Percentiles rank a stretch among this genome's conserved stretches.
phyloP scores from a whole-genome alignment of 2,888 invertebrate species.

The Ochropleura leucogaster region DNA sequence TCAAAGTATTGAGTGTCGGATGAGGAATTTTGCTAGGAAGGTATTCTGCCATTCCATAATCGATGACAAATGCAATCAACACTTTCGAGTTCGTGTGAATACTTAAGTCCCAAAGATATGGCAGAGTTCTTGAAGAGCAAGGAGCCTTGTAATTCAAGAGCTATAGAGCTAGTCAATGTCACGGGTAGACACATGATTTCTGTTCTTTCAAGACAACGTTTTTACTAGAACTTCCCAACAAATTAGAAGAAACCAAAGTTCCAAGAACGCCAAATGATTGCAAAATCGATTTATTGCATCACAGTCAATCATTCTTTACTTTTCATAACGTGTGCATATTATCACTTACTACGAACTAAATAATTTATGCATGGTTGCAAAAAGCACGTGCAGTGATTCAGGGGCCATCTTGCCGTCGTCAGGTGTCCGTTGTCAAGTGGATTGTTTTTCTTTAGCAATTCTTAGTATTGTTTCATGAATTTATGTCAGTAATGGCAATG shows the following conservation, averaged over 20 bases:
- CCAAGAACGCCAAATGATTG: background rate
- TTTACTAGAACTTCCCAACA: background rate
- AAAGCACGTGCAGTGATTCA: slow-evolving; percentile 44
- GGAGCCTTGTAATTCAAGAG: slow-evolving; percentile 3
- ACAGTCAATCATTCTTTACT: slow-evolving; percentile 18
- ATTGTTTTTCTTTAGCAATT: slow-evolving; percentile 27
- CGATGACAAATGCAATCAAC: slow-evolving; percentile 14
- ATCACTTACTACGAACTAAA: slow-evolving; percentile 24
- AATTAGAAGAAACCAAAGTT: slow-evolving; percentile 23
- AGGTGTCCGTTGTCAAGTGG: slow-evolving; percentile 17
- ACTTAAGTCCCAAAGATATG: slow-evolving; percentile 7
- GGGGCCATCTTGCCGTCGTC: slow-evolving; percentile 13
- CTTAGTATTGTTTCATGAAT: slow-evolving; percentile 12
- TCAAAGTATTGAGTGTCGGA: background rate
- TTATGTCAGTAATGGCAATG: background rate
- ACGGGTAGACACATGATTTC: background rate
- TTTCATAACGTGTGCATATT: slow-evolving; percentile 11
- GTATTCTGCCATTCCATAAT: background rate
- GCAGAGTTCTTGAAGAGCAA: background rate
- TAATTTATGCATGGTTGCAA: slow-evolving; percentile 35
- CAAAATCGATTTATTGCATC: slow-evolving; percentile 27
- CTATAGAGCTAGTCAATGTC: background rate
- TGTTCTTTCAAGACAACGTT: background rate
- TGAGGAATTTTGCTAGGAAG: background rate
- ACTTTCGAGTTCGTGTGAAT: slow-evolving; percentile 2